Evolutionary conservation across 2,113 vertebrate genomes (phyloP).

Genomic region (Lagopus leucura): DNA sequence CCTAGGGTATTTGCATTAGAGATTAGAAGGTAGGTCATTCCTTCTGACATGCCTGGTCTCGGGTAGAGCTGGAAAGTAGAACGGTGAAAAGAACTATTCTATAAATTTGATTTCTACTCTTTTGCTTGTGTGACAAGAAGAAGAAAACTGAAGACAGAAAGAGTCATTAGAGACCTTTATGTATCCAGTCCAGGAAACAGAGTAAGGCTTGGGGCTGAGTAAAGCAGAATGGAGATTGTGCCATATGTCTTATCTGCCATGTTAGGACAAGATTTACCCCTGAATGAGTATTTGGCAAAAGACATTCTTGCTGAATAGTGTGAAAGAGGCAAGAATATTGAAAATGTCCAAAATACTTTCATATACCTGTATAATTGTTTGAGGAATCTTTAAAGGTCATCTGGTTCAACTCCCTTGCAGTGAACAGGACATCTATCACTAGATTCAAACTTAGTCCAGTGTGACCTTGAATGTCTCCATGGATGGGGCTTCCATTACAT

Average conservation of each 20-base stretch:
- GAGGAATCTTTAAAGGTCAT: too few species aligned
- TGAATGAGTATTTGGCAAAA: background rate
- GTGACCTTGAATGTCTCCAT: too few species aligned
- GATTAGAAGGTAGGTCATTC: constrained; percentile 1
- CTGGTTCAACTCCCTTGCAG: too few species aligned
- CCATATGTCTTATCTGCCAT: background rate
- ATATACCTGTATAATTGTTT: too few species aligned
- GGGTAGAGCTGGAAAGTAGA: background rate
- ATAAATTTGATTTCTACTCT: background rate
- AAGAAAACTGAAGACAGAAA: background rate
- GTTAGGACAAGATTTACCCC: background rate
- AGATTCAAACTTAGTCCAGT: too few species aligned
- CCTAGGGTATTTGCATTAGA: background rate
- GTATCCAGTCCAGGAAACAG: background rate
- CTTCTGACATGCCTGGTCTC: background rate
- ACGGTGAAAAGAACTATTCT: background rate
- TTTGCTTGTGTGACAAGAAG: background rate
- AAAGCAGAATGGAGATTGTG: background rate
- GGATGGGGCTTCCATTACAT: too few species aligned
- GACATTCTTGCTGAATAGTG: background rate
- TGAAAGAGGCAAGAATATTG: background rate
- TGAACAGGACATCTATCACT: too few species aligned
- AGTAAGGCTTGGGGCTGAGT: background rate
- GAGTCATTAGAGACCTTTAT: background rate
- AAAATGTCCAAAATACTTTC: background rate